Evolutionary conservation across 2,113 vertebrate species (phyloP).

Genomic region (Phodopus roborovskii): DNA sequence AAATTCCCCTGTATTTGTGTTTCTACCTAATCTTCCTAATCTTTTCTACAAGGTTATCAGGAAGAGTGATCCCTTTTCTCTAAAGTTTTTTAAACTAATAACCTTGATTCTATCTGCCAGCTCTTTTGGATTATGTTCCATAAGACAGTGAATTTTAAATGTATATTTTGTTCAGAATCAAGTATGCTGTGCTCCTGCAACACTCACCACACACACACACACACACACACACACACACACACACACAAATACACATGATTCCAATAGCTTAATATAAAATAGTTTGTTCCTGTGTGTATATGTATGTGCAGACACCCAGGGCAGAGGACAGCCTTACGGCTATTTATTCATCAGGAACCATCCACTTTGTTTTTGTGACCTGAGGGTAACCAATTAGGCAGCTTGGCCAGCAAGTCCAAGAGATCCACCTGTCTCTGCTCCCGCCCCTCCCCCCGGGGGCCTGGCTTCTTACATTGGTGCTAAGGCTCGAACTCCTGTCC

Average conservation of each 20-base stretch:
- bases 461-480: not conserved
- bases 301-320: not conserved
- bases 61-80: conserved; percentile 8
- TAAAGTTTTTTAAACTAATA: not conserved
- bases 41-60: not conserved
- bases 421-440: not conserved
- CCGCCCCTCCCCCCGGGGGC: too few relatives aligned
- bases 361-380: not conserved
- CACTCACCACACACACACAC: not conserved
- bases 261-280: not conserved
- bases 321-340: not conserved
- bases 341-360: not conserved
- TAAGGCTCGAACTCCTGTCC: not conserved
- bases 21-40: not conserved
- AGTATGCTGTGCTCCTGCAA: not conserved
- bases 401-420: not conserved
- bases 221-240: not conserved
- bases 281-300: too few relatives aligned
- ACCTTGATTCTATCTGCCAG: not conserved
- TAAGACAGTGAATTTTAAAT: not conserved
- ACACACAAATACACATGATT: not conserved
- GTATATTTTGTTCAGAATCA: conserved; percentile 33
- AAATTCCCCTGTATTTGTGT: not conserved
- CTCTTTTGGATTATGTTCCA: not conserved
- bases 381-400: not conserved